phyloP scores from a whole-genome alignment of 2,888 invertebrate genomes.

The Spatulosminthurus flaviceps region DNA sequence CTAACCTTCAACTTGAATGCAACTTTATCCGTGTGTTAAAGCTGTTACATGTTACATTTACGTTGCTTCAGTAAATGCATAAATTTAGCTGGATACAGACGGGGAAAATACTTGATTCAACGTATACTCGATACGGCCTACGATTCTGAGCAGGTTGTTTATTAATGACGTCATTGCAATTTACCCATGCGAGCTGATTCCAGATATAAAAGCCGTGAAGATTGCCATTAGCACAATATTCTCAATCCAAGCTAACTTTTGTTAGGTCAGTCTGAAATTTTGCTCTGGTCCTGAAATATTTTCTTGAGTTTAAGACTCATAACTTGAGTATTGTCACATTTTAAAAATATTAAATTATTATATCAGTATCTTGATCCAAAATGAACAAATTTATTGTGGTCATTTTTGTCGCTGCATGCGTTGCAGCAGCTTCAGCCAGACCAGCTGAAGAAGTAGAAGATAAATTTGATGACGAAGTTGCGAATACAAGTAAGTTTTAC shows the following conservation, averaged over 20 bases:
- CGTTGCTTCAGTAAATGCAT: no score
- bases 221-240: constrained; percentile 25
- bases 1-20: constrained; percentile 13
- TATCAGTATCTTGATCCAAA: no score
- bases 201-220: constrained; percentile 20
- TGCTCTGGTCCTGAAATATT: no score
- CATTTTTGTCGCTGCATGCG: constrained; percentile 11
- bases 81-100: background rate
- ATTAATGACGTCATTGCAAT: constrained; percentile 25
- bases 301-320: no score
- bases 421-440: background rate
- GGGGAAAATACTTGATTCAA: background rate
- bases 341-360: no score
- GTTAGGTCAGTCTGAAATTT: background rate
- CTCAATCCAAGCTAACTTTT: background rate
- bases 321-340: no score
- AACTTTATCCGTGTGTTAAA: background rate
- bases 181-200: background rate
- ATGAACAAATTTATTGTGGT: constrained; percentile 28
- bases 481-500: constrained; percentile 4
- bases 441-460: background rate
- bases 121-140: background rate
- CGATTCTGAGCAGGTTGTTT: background rate
- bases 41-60: background rate
- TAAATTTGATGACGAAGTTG: background rate